phyloP scores from a whole-genome alignment of 2,113 vertebrate genomes.

The Poeciliopsis turrubarensis region DNA sequence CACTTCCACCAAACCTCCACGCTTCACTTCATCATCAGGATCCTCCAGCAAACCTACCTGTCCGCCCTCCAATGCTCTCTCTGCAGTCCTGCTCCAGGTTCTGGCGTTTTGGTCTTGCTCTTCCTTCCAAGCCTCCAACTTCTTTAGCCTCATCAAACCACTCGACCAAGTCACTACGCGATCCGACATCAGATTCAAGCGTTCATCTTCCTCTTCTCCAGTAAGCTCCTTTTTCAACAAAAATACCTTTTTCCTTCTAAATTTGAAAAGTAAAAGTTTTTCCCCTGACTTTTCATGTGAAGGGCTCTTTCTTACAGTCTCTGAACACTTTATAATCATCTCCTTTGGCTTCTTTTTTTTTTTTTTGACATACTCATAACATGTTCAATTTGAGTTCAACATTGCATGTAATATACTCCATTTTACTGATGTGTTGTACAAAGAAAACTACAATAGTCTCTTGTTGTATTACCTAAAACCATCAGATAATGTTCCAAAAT shows the following conservation, averaged over 20 bases:
- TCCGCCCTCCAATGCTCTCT: no score
- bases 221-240: no score
- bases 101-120: no score
- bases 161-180: no score
- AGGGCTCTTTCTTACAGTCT: conserved; percentile 11
- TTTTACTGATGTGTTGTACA: conserved; percentile 47
- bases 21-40: no score
- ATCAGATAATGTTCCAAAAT: conserved; percentile 53
- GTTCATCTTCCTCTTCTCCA: no score
- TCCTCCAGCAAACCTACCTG: no score
- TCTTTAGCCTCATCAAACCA: no score
- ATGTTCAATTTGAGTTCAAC: conserved; percentile 45
- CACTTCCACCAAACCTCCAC: no score
- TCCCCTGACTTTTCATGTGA: conserved; percentile 20
- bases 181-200: no score
- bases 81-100: no score
- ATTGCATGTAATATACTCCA: conserved; percentile 54
- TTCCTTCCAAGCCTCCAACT: no score
- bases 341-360: conserved; percentile 19
- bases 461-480: conserved; percentile 39
- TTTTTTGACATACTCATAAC: conserved; percentile 43
- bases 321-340: conserved; percentile 15
- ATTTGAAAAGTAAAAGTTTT: conserved; percentile 4
- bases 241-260: conserved; percentile 11
- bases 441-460: conserved; percentile 43